Percentiles rank a stretch among this genome's conserved stretches.
These are phyloP conservation scores for Scatophagus argus DNA, from an alignment of 2,113 vertebrate species.

Conservation along the genomic window DNA sequence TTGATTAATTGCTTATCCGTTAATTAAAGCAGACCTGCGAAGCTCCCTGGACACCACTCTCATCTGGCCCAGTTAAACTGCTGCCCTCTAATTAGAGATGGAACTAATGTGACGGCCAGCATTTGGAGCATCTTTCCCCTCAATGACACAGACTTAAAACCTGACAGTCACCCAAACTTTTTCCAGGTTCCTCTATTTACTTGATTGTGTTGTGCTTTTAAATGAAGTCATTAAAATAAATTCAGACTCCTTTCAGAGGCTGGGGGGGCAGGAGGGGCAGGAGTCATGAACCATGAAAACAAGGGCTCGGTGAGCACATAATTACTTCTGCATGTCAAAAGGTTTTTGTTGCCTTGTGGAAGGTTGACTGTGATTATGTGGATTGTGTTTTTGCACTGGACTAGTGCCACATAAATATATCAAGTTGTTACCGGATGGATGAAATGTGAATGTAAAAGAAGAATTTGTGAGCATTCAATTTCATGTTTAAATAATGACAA, in stretches of 20 bases:
- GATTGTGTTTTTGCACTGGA: slow-evolving; percentile 40
- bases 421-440: not conserved
- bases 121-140: slow-evolving; percentile 27
- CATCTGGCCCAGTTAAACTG: slow-evolving; percentile 55
- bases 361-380: slow-evolving; percentile 32
- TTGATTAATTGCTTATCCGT: slow-evolving; percentile 70
- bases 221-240: slow-evolving; percentile 68
- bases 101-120: slow-evolving; percentile 32
- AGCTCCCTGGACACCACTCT: slow-evolving; percentile 46
- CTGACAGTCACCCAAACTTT: slow-evolving; percentile 60
- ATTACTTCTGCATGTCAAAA: slow-evolving; percentile 63
- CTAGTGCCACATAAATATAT: slow-evolving; percentile 26
- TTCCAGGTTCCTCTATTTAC: slow-evolving; percentile 59
- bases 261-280: not conserved
- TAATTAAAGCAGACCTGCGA: slow-evolving; percentile 70
- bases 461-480: no score
- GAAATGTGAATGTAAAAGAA: not conserved
- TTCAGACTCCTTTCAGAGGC: slow-evolving; percentile 33
- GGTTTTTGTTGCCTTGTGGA: slow-evolving; percentile 39
- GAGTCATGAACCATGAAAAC: slow-evolving; percentile 60
- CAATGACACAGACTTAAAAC: slow-evolving; percentile 35
- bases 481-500: not conserved
- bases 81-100: slow-evolving; percentile 58
- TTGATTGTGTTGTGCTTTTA: slow-evolving; percentile 67
- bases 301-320: slow-evolving; percentile 42